phyloP scores from a whole-genome alignment of 2,113 vertebrate species.

The Halcyon senegalensis region DNA sequence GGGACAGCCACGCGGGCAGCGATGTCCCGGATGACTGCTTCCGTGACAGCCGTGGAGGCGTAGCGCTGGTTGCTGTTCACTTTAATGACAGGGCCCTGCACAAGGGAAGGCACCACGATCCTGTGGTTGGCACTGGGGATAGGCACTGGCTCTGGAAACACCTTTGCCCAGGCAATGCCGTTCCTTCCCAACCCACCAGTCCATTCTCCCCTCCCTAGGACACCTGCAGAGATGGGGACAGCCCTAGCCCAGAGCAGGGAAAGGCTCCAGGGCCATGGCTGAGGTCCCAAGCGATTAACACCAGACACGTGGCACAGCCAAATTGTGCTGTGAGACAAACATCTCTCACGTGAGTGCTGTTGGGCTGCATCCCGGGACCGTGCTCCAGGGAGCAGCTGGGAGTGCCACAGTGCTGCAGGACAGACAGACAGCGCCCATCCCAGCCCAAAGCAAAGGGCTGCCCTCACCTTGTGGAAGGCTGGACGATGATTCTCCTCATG shows the following conservation, averaged over 20 bases:
- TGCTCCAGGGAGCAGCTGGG: neutral
- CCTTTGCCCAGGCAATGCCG: fast-evolving
- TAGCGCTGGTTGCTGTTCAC: conserved; percentile 98
- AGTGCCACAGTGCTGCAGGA: fast-evolving
- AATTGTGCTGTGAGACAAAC: fast-evolving
- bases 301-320: fast-evolving
- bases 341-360: fast-evolving
- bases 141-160: neutral
- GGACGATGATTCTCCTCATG: conserved; percentile 97
- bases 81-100: conserved; percentile 93
- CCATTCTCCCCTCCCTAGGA: neutral
- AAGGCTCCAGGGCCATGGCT: neutral
- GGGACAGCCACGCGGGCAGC: conserved; percentile 82
- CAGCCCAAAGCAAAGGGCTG: neutral
- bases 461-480: conserved; percentile 91
- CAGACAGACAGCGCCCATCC: fast-evolving
- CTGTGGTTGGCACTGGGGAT: fast-evolving
- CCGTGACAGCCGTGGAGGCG: conserved; percentile 91
- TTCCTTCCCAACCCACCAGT: neutral
- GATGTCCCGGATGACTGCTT: conserved; percentile 87
- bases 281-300: neutral
- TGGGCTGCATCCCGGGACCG: fast-evolving
- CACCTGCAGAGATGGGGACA: neutral
- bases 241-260: neutral
- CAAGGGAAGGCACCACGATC: neutral